Conservation (phyloP, 53 echinoderm and acorn worm genomes). For the Crossaster papposus region DNA sequence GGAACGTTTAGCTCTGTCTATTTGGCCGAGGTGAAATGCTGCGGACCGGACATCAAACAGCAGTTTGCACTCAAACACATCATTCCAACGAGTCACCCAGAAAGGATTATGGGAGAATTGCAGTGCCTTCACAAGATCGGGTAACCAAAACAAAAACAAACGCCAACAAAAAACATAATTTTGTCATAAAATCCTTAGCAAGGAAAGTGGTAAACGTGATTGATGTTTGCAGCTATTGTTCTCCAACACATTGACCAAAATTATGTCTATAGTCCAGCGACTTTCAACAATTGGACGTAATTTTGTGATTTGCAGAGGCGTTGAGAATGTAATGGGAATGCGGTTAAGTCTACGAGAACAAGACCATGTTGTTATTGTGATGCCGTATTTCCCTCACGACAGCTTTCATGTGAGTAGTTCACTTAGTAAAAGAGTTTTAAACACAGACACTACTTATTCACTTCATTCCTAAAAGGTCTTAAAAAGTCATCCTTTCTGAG, state of each 20-base stretch:
- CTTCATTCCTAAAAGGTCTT: no score
- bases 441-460: no score
- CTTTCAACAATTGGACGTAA: constrained; percentile 6
- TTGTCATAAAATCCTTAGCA: not conserved
- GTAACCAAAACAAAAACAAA: constrained; percentile 49
- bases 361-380: constrained; percentile 93
- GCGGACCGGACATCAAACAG: constrained; percentile 53
- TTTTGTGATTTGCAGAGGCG: constrained; percentile 65
- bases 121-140: constrained; percentile 85
- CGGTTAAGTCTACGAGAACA: constrained; percentile 81
- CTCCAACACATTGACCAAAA: no score
- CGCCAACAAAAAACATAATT: no score
- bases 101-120: constrained; percentile 85
- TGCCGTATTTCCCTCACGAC: constrained; percentile 93
- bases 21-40: constrained; percentile 69
- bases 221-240: no score
- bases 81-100: constrained; percentile 95
- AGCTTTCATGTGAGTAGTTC: constrained; percentile 86
- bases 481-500: no score
- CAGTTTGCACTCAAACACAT: constrained; percentile 95
- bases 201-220: no score
- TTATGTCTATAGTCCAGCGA: not conserved
- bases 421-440: no score
- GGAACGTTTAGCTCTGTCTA: constrained; percentile 98
- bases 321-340: constrained; percentile 94